phyloP scores from a whole-genome alignment of 2,797 vertebrate species.

The Anniella stebbinsi region DNA sequence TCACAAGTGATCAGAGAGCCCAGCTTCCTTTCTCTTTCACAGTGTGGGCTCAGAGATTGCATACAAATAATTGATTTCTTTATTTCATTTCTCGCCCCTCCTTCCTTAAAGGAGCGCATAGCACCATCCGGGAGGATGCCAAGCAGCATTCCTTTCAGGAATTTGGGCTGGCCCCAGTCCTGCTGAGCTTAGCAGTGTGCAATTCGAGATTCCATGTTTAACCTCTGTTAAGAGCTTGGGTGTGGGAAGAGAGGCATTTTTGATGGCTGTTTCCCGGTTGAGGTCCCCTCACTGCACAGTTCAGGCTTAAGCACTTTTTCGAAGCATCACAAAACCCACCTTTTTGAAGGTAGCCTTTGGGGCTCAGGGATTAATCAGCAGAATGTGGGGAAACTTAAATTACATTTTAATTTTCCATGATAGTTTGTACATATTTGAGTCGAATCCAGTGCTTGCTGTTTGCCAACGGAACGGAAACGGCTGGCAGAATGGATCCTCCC shows the following conservation, averaged over 20 bases:
- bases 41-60: not conserved
- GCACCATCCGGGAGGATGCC: not conserved
- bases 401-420: not conserved
- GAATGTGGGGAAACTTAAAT: not conserved
- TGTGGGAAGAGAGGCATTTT: not conserved
- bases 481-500: too few relatives aligned
- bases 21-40: not conserved
- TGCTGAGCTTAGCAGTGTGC: not conserved
- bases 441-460: too few relatives aligned
- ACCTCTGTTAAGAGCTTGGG: not conserved
- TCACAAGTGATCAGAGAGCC: not conserved
- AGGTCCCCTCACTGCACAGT: not conserved
- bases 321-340: not conserved
- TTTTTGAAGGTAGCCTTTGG: not conserved
- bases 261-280: not conserved
- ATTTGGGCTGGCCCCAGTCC: too few relatives aligned
- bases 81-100: too few relatives aligned
- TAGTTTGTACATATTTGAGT: not conserved
- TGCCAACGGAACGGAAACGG: too few relatives aligned
- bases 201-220: too few relatives aligned
- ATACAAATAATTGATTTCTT: not conserved
- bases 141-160: not conserved
- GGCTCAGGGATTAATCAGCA: not conserved
- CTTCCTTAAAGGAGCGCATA: not conserved
- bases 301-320: not conserved